A percentile compares a stretch with the other conserved stretches of the same genome.
phyloP scores from a whole-genome alignment of 1,140 invertebrate genomes.

The Eulimnadia texana region DNA sequence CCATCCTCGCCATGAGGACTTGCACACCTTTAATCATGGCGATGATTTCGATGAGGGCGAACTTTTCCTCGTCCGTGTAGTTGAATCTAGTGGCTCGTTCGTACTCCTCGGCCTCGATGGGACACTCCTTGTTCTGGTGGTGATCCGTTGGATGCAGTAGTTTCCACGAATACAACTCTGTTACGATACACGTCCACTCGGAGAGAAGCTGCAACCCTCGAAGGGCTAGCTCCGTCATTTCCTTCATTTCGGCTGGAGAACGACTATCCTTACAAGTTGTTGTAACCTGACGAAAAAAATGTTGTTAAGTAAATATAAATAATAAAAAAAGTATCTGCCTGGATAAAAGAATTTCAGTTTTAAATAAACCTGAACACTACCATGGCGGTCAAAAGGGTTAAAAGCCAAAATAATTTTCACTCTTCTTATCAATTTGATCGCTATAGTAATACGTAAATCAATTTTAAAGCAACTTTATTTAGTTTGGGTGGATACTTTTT shows the following conservation, averaged over 20 bases:
- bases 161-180: slow-evolving; percentile 97
- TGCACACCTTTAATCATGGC: slow-evolving; percentile 99
- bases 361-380: too few relatives aligned
- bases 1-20: slow-evolving; percentile 92
- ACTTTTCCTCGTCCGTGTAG: slow-evolving; percentile 94
- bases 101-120: slow-evolving; percentile 95
- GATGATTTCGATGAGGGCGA: slow-evolving; percentile 94
- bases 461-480: too few relatives aligned
- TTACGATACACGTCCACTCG: slow-evolving; percentile 93
- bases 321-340: too few relatives aligned
- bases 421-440: too few relatives aligned
- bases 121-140: slow-evolving; percentile 89
- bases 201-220: slow-evolving; percentile 84
- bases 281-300: slow-evolving; percentile 34
- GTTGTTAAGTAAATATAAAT: too few relatives aligned
- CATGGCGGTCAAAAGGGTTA: too few relatives aligned
- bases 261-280: slow-evolving; percentile 87
- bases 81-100: slow-evolving; percentile 96
- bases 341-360: too few relatives aligned
- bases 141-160: slow-evolving; percentile 94
- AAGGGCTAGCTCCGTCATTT: slow-evolving; percentile 80
- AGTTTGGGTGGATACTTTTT: too few relatives aligned
- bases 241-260: slow-evolving; percentile 82
- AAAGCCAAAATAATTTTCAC: too few relatives aligned
- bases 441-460: too few relatives aligned